These are phyloP conservation scores for Pteropus rufus DNA, from an alignment of 2,797 vertebrate genomes.

Conservation along the genomic window DNA sequence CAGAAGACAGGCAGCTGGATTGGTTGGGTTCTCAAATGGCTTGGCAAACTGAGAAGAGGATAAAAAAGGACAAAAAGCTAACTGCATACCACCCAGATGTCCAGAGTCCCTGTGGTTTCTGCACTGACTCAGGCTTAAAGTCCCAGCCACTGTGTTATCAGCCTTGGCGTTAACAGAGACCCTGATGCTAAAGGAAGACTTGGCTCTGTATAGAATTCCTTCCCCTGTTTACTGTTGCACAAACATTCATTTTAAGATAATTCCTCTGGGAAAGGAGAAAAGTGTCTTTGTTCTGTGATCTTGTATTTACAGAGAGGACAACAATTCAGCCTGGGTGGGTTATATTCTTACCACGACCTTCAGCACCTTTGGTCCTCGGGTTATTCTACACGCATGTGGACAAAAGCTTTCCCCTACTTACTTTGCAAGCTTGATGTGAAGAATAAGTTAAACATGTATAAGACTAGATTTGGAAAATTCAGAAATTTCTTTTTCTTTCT, in stretches of 20 bases:
- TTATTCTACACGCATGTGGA: background rate
- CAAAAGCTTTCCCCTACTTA: background rate
- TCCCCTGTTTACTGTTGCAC: background rate
- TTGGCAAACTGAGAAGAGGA: background rate
- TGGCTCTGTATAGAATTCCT: background rate
- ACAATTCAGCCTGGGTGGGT: no score
- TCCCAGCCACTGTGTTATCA: background rate
- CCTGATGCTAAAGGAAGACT: background rate
- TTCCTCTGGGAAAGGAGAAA: background rate
- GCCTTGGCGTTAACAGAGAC: background rate
- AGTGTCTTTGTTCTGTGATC: background rate
- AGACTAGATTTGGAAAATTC: background rate
- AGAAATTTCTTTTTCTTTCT: background rate
- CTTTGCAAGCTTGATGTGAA: background rate
- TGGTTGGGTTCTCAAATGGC: background rate
- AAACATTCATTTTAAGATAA: background rate
- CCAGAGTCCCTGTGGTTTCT: background rate
- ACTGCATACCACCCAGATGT: background rate
- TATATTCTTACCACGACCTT: background rate
- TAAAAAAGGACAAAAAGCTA: background rate
- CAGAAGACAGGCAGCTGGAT: background rate
- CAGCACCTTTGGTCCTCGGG: background rate
- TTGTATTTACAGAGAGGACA: background rate
- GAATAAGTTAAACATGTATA: background rate
- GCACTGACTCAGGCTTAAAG: background rate